phyloP scores from a whole-genome alignment of 1,140 invertebrate genomes.

The Polyergus mexicanus region DNA sequence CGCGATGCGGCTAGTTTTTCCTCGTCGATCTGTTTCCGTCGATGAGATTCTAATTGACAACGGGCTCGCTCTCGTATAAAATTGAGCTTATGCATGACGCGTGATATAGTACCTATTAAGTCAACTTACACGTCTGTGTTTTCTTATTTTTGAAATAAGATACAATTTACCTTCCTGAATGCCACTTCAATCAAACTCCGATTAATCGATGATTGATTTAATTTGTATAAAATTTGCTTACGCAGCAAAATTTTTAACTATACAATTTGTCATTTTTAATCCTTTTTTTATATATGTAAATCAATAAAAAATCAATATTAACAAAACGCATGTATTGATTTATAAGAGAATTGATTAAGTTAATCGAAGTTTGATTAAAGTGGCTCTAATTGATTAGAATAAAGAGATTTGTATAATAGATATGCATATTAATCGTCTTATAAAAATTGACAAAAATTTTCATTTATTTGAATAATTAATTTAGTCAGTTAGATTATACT shows the following conservation, averaged over 20 bases:
- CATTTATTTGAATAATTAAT: slow-evolving; percentile 1
- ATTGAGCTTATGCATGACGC: background rate
- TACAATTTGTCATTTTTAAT: background rate
- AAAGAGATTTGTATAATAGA: background rate
- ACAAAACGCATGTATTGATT: too few relatives aligned
- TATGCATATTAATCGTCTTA: background rate
- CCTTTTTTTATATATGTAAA: too few relatives aligned
- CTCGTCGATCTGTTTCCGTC: slow-evolving; percentile 58
- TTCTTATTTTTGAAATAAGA: background rate
- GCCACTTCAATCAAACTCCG: too few relatives aligned
- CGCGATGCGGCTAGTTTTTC: slow-evolving; percentile 16
- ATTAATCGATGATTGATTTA: too few relatives aligned
- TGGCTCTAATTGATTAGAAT: background rate
- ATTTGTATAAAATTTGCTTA: background rate
- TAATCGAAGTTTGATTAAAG: too few relatives aligned
- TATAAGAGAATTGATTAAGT: too few relatives aligned
- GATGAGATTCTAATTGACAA: slow-evolving; percentile 73
- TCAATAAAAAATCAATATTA: too few relatives aligned
- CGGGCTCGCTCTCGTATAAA: background rate
- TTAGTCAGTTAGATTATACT: background rate
- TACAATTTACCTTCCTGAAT: background rate
- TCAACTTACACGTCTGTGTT: background rate
- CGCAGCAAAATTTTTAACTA: background rate
- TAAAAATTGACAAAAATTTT: background rate
- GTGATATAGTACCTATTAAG: background rate